These are phyloP conservation scores for Pachypanchax playfairii DNA, from an alignment of 2,113 vertebrate genomes.

Conservation along the genomic window DNA sequence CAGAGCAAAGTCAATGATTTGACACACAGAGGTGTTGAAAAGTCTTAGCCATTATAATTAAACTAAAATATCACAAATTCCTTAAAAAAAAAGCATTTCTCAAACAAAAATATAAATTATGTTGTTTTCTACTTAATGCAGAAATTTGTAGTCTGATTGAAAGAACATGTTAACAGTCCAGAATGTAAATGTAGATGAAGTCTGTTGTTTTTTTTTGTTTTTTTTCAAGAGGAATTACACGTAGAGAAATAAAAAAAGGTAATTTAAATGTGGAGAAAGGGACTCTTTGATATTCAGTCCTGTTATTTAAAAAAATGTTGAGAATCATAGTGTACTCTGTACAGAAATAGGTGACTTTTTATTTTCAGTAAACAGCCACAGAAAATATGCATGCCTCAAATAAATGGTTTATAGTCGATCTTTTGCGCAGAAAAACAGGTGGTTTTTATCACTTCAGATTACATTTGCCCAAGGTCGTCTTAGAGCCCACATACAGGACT, in stretches of 20 bases:
- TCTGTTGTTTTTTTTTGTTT: conserved; percentile 45
- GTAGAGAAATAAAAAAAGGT: conserved; percentile 11
- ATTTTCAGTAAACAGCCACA: conserved; percentile 44
- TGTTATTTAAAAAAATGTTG: conserved; percentile 44
- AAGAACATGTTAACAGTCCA: background rate
- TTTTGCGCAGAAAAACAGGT: conserved; percentile 53
- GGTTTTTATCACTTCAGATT: conserved; percentile 54
- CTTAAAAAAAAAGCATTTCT: no score
- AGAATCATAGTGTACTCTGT: conserved; percentile 27
- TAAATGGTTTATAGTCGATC: conserved; percentile 45
- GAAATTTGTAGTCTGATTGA: background rate
- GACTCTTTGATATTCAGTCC: conserved; percentile 46
- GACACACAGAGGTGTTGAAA: background rate
- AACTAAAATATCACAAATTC: no score
- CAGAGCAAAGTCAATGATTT: background rate
- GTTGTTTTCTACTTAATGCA: conserved; percentile 13
- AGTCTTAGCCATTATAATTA: no score
- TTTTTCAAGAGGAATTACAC: conserved; percentile 53
- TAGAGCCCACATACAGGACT: conserved; percentile 40
- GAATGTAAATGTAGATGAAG: conserved; percentile 46
- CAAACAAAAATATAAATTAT: conserved; percentile 9
- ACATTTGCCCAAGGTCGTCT: conserved; percentile 58
- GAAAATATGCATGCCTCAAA: conserved; percentile 32
- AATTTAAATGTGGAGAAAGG: conserved; percentile 46
- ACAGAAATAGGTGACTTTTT: conserved; percentile 11